These are phyloP conservation scores for Miichthys miiuy DNA, from an alignment of 2,797 vertebrate species.

Conservation along the genomic window DNA sequence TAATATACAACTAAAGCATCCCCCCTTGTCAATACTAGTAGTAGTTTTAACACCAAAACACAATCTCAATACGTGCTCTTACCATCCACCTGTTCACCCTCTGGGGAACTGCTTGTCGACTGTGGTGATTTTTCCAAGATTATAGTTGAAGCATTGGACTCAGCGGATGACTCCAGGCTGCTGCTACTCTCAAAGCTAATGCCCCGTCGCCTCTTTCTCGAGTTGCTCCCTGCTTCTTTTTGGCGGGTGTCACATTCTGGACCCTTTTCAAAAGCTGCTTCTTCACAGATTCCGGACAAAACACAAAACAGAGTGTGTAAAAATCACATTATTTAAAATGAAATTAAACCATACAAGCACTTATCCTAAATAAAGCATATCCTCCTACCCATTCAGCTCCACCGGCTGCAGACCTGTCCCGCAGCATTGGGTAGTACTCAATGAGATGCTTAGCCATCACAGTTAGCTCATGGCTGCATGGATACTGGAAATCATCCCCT, in stretches of 20 bases:
- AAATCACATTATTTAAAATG: conserved; percentile 10
- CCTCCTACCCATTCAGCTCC: conserved; percentile 22
- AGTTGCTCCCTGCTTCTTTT: conserved; percentile 36
- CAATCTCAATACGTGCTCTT: conserved; percentile 19
- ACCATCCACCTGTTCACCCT: conserved; percentile 12
- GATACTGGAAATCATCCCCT: conserved; percentile 19
- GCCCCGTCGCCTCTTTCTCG: conserved; percentile 3
- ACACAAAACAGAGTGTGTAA: conserved; percentile 1
- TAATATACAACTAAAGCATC: neutral
- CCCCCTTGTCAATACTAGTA: neutral
- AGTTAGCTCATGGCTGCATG: conserved; percentile 17
- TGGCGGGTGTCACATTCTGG: conserved; percentile 17
- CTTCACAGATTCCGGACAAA: conserved; percentile 33
- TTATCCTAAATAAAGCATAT: conserved; percentile 19
- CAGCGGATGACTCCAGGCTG: conserved; percentile 16
- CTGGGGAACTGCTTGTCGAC: neutral
- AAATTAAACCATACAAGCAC: conserved; percentile 11
- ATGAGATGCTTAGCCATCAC: conserved; percentile 16
- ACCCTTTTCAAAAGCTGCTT: conserved; percentile 23
- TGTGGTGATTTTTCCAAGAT: conserved; percentile 34
- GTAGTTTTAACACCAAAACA: conserved; percentile 12
- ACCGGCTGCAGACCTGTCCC: conserved; percentile 8
- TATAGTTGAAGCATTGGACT: neutral
- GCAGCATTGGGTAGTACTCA: conserved; percentile 30
- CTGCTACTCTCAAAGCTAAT: conserved; percentile 28